These are phyloP conservation scores for Gibbula magus DNA, from an alignment of 2,888 invertebrate genomes.

Conservation along the genomic window DNA sequence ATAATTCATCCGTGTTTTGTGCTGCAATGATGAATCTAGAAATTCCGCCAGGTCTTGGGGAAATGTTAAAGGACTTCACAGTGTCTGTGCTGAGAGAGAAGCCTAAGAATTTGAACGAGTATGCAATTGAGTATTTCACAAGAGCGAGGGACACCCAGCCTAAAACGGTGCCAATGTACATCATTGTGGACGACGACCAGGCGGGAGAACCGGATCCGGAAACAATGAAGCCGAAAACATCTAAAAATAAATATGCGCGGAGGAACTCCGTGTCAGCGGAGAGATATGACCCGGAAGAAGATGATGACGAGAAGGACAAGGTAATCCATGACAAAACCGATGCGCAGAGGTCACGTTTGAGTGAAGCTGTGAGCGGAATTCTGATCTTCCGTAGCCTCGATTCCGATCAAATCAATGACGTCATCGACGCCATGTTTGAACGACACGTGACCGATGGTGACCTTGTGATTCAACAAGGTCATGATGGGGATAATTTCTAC, in stretches of 20 bases:
- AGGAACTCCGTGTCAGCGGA: constrained; percentile 73
- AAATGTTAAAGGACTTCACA: constrained; percentile 72
- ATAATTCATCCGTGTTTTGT: background rate
- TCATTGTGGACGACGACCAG: constrained; percentile 73
- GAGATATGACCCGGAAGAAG: constrained; percentile 72
- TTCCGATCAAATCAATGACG: constrained; percentile 72
- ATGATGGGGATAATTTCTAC: constrained; percentile 75
- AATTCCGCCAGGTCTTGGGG: constrained; percentile 73
- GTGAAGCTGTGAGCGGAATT: constrained; percentile 68
- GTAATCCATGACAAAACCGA: constrained; percentile 72
- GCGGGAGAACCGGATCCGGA: constrained; percentile 71
- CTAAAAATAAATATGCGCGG: constrained; percentile 58
- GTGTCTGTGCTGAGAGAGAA: constrained; percentile 71
- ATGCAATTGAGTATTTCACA: constrained; percentile 72
- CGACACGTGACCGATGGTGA: constrained; percentile 70
- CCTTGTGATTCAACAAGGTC: constrained; percentile 72
- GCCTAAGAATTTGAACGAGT: constrained; percentile 70
- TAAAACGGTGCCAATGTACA: constrained; percentile 72
- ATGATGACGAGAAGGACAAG: constrained; percentile 68
- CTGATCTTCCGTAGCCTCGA: constrained; percentile 72
- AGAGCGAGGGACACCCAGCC: constrained; percentile 63
- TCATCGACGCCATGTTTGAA: constrained; percentile 75
- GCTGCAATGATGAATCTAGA: constrained; percentile 64
- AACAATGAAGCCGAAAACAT: constrained; percentile 60
- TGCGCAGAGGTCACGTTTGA: constrained; percentile 68